Evolutionary conservation across 2,113 vertebrate species (phyloP), one percentile per base, ranked within the genome.

Genomic region (Hemichromis elongatus): DNA sequence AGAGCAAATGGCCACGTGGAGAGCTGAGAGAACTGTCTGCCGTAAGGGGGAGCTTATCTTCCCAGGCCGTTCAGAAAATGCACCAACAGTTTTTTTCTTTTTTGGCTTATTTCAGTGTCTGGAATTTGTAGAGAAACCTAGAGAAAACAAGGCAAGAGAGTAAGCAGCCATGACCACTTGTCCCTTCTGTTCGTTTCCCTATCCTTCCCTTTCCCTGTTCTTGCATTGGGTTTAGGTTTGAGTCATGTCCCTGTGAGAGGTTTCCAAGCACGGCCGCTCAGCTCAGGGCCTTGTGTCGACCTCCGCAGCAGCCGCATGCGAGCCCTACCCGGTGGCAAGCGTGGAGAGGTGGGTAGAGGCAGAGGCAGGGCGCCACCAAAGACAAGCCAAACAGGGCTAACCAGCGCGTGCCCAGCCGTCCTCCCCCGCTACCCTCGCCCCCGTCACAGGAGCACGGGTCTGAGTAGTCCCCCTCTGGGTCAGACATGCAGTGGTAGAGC

Each of bases 401-500:
- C 99, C 99, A 99, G 94, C 99, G 98, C 42, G 98, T 97, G 95
- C 98, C 99, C 90, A 98, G 97, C 77, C 98, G 97, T 86, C 93
- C 90, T n/a, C 95, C 94, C 2, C 92, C 92, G 4, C 85, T 68
- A 42, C 98, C 97, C 94, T 99, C 95, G 2, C 93, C 96, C 94
- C 97, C 98, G 84, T 99, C 98, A 2, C 99, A 99, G 9, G 98
- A 99, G 95, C 99, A 99, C 68, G 98, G 98, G 96, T 99, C 98
- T 3, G 97, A 98, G 59, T 99, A 99, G 95, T 99, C 99, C 63
- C 99, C 99, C 96, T 99, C 99, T 1, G 99, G 97, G 94, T 99
- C 99, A 2, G 99, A 99, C 99, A 99, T 99, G 96, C 99, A 99
- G 97, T 99, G 99, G 92, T 99, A 99, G 79, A 99, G 98, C 97